Conservation (phyloP, 2,113 vertebrate genomes). For the Marcusenius ussheri region DNA sequence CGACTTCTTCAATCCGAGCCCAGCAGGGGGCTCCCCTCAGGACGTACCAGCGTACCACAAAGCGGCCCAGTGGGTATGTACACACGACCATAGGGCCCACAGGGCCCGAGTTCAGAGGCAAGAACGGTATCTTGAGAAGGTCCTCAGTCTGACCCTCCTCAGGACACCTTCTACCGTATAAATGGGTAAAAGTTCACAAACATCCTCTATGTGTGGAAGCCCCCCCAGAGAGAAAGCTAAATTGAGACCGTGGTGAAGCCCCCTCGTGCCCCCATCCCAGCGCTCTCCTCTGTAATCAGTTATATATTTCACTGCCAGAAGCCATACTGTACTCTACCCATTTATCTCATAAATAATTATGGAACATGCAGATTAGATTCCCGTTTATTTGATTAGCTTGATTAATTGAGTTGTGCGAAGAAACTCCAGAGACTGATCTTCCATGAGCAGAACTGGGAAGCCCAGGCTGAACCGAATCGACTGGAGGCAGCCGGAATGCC, state of each 20-base stretch:
- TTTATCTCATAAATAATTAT: constrained; percentile 8
- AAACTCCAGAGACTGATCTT: background rate
- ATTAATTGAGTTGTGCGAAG: background rate
- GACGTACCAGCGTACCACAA: background rate
- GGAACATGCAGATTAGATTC: background rate
- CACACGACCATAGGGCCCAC: background rate
- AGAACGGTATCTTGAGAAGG: background rate
- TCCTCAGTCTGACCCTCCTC: background rate
- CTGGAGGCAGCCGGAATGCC: background rate
- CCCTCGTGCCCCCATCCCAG: background rate
- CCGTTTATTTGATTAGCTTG: background rate
- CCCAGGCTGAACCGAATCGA: background rate
- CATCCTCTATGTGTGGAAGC: background rate
- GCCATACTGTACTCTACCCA: background rate
- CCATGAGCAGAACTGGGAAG: background rate
- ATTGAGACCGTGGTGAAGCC: background rate
- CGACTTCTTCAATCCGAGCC: background rate
- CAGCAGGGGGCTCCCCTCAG: background rate
- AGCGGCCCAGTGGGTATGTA: background rate
- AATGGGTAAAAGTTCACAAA: background rate
- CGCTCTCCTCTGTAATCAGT: background rate
- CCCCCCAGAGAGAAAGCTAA: background rate
- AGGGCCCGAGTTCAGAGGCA: background rate
- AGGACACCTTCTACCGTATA: background rate
- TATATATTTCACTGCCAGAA: background rate